Evolutionary conservation across 2,888 invertebrate genomes (phyloP).

Genomic region (Aspidiotus rigidus): DNA sequence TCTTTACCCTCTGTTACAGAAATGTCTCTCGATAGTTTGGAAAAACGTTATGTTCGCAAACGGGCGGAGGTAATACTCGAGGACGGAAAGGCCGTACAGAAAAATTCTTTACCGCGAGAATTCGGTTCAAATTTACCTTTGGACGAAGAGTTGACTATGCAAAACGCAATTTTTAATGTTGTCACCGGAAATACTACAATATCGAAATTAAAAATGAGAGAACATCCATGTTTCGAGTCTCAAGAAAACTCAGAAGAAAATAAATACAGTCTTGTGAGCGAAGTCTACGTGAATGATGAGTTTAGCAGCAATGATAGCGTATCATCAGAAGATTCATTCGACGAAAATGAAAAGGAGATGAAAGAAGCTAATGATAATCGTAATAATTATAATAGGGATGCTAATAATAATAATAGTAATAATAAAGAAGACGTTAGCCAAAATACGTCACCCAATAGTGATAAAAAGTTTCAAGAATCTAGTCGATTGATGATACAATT

Average conservation of each 20-base stretch:
- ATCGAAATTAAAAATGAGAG: conserved; percentile 42
- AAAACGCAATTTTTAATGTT: conserved; percentile 57
- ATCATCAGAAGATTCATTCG: conserved; percentile 43
- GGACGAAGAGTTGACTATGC: conserved; percentile 57
- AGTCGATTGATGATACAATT: conserved; percentile 73
- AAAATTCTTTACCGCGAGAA: not conserved
- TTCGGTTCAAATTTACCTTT: conserved; percentile 49
- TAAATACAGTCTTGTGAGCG: conserved; percentile 60
- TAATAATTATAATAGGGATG: not conserved
- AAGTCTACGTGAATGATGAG: conserved; percentile 68
- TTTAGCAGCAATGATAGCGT: conserved; percentile 45
- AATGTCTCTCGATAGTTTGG: not conserved
- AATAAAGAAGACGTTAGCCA: not conserved
- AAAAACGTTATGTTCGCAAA: not conserved
- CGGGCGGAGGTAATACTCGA: not conserved
- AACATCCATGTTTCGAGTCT: conserved; percentile 17
- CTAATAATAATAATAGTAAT: not conserved
- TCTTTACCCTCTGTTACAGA: not conserved
- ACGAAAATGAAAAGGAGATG: conserved; percentile 44
- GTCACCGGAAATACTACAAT: conserved; percentile 51
- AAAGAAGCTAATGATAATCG: not conserved
- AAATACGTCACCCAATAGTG: not conserved
- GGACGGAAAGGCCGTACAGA: not conserved
- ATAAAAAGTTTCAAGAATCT: conserved; percentile 12
- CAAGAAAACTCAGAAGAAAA: conserved; percentile 17